Conservation (phyloP, 2,113 vertebrate genomes). For the Tetraodon nigroviridis region DNA sequence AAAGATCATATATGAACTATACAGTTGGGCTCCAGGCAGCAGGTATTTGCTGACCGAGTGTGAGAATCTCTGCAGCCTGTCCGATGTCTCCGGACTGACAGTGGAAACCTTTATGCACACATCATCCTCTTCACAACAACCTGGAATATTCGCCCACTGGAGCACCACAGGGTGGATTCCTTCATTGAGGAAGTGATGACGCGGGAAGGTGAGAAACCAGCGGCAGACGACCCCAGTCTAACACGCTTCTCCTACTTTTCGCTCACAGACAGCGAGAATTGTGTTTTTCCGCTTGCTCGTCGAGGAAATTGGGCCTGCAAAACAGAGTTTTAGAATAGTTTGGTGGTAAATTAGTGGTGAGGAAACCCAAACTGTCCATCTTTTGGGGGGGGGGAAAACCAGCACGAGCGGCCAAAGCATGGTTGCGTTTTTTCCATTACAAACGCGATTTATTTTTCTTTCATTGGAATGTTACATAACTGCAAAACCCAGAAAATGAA, state of each 20-base stretch:
- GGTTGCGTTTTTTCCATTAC: background rate
- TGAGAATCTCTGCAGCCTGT: slow-evolving; percentile 14
- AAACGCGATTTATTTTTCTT: background rate
- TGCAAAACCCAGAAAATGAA: background rate
- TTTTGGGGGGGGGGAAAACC: no score
- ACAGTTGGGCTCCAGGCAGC: no score
- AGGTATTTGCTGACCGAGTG: no score
- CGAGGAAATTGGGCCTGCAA: slow-evolving; percentile 14
- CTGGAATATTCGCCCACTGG: slow-evolving; percentile 36
- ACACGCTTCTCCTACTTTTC: slow-evolving; percentile 48
- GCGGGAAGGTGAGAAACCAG: slow-evolving; percentile 47
- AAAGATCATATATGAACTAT: no score
- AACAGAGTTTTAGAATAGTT: slow-evolving; percentile 8
- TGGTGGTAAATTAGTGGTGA: background rate
- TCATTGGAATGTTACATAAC: background rate
- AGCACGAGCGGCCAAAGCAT: background rate
- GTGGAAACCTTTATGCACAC: slow-evolving; percentile 43
- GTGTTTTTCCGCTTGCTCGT: slow-evolving; percentile 29
- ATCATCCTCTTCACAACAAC: slow-evolving; percentile 50
- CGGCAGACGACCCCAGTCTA: slow-evolving; percentile 50
- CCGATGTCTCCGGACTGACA: slow-evolving; percentile 18
- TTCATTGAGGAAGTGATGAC: slow-evolving; percentile 69
- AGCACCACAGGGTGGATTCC: slow-evolving; percentile 44
- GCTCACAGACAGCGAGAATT: slow-evolving; percentile 19
- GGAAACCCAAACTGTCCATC: background rate